A percentile compares a stretch with the other conserved stretches of the same genome.
These are phyloP conservation scores for Rugalucina vietnamica DNA, from an alignment of 2,888 invertebrate genomes.

Conservation along the genomic window DNA sequence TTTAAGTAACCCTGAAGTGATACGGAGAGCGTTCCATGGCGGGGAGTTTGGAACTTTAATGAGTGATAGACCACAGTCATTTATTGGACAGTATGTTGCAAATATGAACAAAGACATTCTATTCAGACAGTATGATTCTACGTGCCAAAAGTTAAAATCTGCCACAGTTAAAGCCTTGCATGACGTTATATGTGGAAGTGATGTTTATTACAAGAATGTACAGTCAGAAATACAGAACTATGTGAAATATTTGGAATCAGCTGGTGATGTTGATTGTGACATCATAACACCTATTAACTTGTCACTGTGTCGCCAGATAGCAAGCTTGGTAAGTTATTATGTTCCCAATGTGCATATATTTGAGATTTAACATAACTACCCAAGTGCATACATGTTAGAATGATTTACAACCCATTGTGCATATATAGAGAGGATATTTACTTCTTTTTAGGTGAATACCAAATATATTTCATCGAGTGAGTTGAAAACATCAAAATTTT, in stretches of 20 bases:
- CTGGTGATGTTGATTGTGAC: constrained; percentile 35
- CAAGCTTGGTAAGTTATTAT: constrained; percentile 58
- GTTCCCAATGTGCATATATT: too few relatives aligned
- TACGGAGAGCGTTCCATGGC: constrained; percentile 46
- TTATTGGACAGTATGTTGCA: constrained; percentile 55
- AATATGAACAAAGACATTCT: constrained; percentile 54
- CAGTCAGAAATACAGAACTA: constrained; percentile 40
- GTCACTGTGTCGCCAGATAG: constrained; percentile 65
- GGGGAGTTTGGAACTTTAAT: constrained; percentile 21
- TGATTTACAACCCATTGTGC: not conserved
- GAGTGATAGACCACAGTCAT: constrained; percentile 56
- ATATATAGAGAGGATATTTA: not conserved
- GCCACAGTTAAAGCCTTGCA: constrained; percentile 47
- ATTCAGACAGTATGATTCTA: constrained; percentile 54
- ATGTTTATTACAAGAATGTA: constrained; percentile 10
- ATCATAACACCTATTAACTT: constrained; percentile 54
- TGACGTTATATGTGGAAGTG: constrained; percentile 32
- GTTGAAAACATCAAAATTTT: too few relatives aligned
- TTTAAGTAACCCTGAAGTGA: constrained; percentile 44
- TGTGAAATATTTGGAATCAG: constrained; percentile 11
- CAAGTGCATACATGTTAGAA: not conserved
- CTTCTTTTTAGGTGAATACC: too few relatives aligned
- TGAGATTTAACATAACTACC: too few relatives aligned
- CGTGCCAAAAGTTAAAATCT: constrained; percentile 50
- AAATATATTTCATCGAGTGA: too few relatives aligned